Evolutionary conservation across 2,888 invertebrate species (phyloP).

Genomic region (Agrochola circellaris): DNA sequence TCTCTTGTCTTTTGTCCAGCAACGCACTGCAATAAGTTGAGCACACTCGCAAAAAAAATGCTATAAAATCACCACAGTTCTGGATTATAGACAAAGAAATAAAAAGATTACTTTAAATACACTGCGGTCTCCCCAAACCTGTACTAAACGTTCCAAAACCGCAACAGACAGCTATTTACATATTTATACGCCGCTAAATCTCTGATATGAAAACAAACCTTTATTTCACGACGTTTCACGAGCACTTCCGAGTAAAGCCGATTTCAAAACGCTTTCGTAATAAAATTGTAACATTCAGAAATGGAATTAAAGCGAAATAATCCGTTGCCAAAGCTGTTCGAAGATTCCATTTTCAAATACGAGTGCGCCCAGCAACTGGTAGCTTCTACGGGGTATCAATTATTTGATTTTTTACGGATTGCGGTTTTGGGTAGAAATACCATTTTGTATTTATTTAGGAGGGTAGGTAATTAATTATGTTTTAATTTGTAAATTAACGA

Average conservation of each 20-base stretch:
- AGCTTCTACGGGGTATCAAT: conserved; percentile 32
- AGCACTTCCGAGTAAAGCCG: conserved; percentile 45
- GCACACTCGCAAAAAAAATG: background rate
- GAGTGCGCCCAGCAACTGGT: conserved; percentile 39
- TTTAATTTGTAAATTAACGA: background rate
- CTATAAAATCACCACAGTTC: background rate
- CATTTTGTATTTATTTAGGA: conserved; percentile 15
- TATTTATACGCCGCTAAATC: conserved; percentile 9
- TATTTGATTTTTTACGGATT: conserved; percentile 30
- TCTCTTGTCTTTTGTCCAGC: background rate
- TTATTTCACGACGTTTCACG: conserved; percentile 22
- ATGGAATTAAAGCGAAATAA: conserved; percentile 51
- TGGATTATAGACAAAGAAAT: background rate
- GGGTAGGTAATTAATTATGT: background rate
- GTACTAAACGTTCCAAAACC: conserved; percentile 20
- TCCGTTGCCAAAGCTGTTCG: conserved; percentile 48
- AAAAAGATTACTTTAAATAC: background rate
- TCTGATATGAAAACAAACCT: conserved; percentile 27
- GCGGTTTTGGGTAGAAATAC: background rate
- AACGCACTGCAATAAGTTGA: background rate
- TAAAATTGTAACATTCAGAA: conserved; percentile 51
- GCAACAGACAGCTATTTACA: conserved; percentile 18
- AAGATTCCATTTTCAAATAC: conserved; percentile 55
- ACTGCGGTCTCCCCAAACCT: background rate
- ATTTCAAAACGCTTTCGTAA: conserved; percentile 25